Conservation (phyloP, 2,888 invertebrate genomes). For the Fragum fragum region DNA sequence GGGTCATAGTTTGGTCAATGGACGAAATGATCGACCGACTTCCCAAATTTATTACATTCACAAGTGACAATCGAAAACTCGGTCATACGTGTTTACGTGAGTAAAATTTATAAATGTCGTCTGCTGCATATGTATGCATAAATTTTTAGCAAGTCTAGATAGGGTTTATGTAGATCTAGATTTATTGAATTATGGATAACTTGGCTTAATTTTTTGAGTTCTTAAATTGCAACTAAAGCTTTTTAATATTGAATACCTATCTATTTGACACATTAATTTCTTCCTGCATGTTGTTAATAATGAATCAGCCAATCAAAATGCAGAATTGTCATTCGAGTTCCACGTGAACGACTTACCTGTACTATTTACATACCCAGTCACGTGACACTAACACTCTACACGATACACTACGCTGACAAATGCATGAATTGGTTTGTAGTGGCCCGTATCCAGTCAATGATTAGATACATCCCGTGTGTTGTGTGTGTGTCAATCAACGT, state of each 20-base stretch:
- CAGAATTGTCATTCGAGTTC: constrained; percentile 21
- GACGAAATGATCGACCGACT: not conserved
- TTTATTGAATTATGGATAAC: no score
- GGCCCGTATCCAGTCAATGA: not conserved
- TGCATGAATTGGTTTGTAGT: constrained; percentile 8
- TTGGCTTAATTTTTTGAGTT: no score
- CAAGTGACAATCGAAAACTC: not conserved
- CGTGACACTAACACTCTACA: constrained; percentile 13
- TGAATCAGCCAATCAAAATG: constrained; percentile 19
- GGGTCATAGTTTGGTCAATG: constrained; percentile 1
- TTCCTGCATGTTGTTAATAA: not conserved
- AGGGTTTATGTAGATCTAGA: no score
- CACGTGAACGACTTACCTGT: constrained; percentile 31
- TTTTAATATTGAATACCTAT: no score
- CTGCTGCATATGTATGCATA: constrained; percentile 5
- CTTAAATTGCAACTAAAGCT: no score
- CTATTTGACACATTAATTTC: no score
- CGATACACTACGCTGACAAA: constrained; percentile 20
- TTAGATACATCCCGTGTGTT: not conserved
- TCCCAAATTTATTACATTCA: not conserved
- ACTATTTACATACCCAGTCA: constrained; percentile 1
- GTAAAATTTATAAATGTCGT: constrained; percentile 1
- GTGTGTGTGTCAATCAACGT: no score
- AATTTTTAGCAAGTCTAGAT: not conserved
- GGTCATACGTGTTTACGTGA: not conserved